Base-by-base conservation (phyloP, 2,797 vertebrate species). In the Gymnoscopelus braueri region DNA sequence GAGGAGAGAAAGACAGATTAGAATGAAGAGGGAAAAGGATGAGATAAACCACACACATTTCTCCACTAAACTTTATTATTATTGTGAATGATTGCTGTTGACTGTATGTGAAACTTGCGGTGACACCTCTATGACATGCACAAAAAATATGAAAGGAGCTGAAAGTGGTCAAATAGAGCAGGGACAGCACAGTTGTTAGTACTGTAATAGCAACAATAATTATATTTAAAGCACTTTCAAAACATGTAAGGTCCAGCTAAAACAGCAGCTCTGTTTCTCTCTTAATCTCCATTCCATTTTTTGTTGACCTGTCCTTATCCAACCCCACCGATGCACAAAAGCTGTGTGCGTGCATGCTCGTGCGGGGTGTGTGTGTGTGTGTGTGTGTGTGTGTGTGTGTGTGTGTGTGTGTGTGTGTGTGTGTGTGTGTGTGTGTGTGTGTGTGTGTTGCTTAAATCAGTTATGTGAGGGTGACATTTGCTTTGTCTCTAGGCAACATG, bases 331-430 rank as follows among this genome's bases (percentile, higher is more conserved):
- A 56, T 24, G 26, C 10, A 19, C 23, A 24, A 56, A 26, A 12
- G 10, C 15, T 11, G 3, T n/a, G 19, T 19, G 19, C 19, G 19
- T 19, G 19, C 19, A 19, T 19, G 19, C n/a, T 11, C 19, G 3
- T 53, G 24, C 2, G 8, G 19, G 15, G 14, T 59, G 57, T 19
- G 57, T 59, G 29, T 44, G 57, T 39, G 26, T 58, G 39, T 39
- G 13, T 70, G 50, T 55, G n/a, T 49, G 63, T 64, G 23, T 12
- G 29, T 60, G 10, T 61, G 52, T 55, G 15, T 29, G 10, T 12
- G 4, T 9, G n/a, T 70, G 60, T 63, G 62, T 35, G 62, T 63
- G 19, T 32, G 49, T 63, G 62, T 35, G 49, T 63, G 26, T 63
- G 29, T 4, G 5, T 13, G 12, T 19, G 60, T 23, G 44, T 23